Conservation (phyloP, 1,140 invertebrate species). For the Drosophila nannoptera region DNA sequence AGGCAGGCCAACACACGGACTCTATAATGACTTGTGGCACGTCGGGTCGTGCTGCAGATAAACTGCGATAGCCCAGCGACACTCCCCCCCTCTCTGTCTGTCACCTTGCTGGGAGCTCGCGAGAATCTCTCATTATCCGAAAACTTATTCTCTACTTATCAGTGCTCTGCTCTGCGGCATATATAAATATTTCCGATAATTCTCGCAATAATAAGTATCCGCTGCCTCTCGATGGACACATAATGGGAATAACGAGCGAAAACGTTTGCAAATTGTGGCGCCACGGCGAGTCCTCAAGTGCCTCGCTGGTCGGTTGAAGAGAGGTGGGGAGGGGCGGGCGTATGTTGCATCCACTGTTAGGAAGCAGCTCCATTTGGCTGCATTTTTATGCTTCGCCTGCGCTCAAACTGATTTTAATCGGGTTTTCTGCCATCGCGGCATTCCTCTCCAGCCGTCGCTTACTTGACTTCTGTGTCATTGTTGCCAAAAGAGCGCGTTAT, state of each 20-base stretch:
- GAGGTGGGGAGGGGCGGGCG: too few species aligned
- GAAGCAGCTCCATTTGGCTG: constrained; percentile 11
- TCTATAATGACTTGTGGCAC: too few species aligned
- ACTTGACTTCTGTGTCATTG: constrained; percentile 56
- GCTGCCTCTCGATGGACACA: background rate
- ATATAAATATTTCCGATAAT: background rate
- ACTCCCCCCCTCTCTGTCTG: too few species aligned
- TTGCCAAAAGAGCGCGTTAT: constrained; percentile 52
- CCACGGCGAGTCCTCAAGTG: background rate
- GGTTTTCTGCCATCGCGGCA: constrained; percentile 65
- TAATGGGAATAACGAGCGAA: constrained; percentile 1
- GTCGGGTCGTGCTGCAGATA: too few species aligned
- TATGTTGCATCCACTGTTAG: too few species aligned
- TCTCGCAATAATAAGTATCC: too few species aligned
- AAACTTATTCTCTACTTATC: too few species aligned
- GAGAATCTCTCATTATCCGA: too few species aligned
- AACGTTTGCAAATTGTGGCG: constrained; percentile 3
- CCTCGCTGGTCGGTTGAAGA: background rate
- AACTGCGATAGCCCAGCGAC: too few species aligned
- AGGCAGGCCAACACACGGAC: too few species aligned
- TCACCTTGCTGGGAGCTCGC: too few species aligned
- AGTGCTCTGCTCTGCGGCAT: background rate
- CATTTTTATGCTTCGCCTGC: constrained; percentile 68
- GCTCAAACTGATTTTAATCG: constrained; percentile 73
- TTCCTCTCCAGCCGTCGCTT: constrained; percentile 27